A percentile compares a stretch with the other conserved stretches of the same genome.
Conservation (phyloP, 2,888 invertebrate species). For the Eilema sororculum region DNA sequence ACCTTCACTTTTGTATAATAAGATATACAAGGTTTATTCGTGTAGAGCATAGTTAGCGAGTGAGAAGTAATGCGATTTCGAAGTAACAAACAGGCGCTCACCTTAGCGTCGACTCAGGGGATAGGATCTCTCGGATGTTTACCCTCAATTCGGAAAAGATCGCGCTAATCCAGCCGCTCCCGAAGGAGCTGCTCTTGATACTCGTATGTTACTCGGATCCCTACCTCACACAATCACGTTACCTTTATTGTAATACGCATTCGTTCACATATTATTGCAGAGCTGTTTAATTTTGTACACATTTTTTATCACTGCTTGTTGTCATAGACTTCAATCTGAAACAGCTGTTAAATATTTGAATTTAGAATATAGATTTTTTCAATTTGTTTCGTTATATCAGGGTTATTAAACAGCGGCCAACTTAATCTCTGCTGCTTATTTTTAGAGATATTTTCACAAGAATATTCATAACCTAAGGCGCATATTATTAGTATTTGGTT, state of each 20-base stretch:
- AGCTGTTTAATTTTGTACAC: neutral
- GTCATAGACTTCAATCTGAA: neutral
- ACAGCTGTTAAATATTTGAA: neutral
- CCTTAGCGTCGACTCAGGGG: slow-evolving; percentile 66
- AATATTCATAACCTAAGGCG: no score
- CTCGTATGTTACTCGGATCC: slow-evolving; percentile 58
- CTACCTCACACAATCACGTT: slow-evolving; percentile 54
- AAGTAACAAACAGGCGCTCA: slow-evolving; percentile 71
- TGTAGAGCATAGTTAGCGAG: slow-evolving; percentile 37
- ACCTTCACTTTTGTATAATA: neutral
- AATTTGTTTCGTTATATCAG: no score
- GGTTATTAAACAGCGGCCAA: no score
- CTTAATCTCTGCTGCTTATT: neutral
- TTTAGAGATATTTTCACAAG: neutral
- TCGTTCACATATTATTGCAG: slow-evolving; percentile 21
- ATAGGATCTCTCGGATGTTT: slow-evolving; percentile 72
- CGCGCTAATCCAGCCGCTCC: slow-evolving; percentile 75
- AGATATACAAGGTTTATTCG: neutral
- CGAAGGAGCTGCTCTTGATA: slow-evolving; percentile 64
- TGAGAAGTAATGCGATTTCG: slow-evolving; percentile 63
- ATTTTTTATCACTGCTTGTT: neutral
- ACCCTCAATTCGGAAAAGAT: slow-evolving; percentile 80
- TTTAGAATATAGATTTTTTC: neutral
- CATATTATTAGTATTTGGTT: no score
- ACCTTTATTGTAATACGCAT: slow-evolving; percentile 38